phyloP scores from a whole-genome alignment of 2,888 invertebrate species.

The Melolontha melolontha region DNA sequence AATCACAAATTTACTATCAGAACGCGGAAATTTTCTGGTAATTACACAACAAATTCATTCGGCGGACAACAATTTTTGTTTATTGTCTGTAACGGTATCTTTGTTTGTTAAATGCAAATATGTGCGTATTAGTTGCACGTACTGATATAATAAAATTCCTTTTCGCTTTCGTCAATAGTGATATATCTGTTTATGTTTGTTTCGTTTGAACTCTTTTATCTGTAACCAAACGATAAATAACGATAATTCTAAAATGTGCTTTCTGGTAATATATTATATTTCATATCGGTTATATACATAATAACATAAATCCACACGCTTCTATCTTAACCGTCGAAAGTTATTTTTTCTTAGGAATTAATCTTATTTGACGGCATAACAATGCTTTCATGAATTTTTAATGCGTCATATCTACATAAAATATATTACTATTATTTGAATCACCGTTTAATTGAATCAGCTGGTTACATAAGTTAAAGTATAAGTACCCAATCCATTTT shows the following conservation, averaged over 20 bases:
- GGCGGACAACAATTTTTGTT: neutral
- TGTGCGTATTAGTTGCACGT: constrained; percentile 2
- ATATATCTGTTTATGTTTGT: constrained; percentile 22
- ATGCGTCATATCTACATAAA: no score
- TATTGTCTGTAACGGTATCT: constrained; percentile 3
- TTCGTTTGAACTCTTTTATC: constrained; percentile 20
- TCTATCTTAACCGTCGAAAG: neutral
- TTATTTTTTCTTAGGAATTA: no score
- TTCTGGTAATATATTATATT: constrained; percentile 2
- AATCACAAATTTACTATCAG: no score
- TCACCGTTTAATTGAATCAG: no score
- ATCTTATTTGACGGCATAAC: no score
- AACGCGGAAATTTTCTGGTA: no score
- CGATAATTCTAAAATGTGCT: constrained; percentile 13
- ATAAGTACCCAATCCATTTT: no score
- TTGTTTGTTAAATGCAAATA: constrained; percentile 19
- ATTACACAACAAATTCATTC: no score
- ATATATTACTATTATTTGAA: no score
- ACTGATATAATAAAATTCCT: constrained; percentile 27
- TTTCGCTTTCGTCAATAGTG: constrained; percentile 21
- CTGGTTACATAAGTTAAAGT: no score
- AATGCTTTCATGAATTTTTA: no score
- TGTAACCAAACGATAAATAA: constrained; percentile 9
- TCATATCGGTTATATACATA: constrained; percentile 1
- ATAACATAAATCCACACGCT: neutral